These are phyloP conservation scores for Pyrocoelia pectoralis DNA, from an alignment of 2,888 invertebrate genomes.

Conservation along the genomic window DNA sequence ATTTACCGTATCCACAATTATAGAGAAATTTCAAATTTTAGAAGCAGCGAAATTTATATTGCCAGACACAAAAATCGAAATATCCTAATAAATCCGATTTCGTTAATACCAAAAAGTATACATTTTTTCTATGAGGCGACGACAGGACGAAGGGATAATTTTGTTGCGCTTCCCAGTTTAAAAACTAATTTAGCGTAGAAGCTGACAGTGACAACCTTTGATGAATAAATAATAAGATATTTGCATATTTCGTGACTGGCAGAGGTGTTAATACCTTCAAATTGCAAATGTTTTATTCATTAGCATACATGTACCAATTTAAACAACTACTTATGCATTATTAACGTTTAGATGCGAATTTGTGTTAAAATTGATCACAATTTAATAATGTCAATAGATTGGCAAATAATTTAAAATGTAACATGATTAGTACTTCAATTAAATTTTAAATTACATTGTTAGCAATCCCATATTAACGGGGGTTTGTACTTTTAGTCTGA, in stretches of 20 bases:
- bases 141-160: background rate
- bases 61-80: conserved; percentile 37
- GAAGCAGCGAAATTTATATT: conserved; percentile 44
- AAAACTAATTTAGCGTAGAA: conserved; percentile 33
- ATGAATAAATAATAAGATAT: conserved; percentile 36
- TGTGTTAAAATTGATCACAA: conserved; percentile 29
- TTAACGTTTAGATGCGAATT: conserved; percentile 27
- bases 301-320: conserved; percentile 35
- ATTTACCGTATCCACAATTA: conserved; percentile 45
- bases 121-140: background rate
- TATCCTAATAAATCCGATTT: background rate
- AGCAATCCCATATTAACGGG: too few species aligned
- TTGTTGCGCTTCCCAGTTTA: conserved; percentile 19
- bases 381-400: conserved; percentile 10
- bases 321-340: conserved; percentile 38
- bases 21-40: conserved; percentile 46
- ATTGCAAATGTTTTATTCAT: conserved; percentile 49
- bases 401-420: background rate
- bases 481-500: too few species aligned
- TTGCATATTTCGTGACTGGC: conserved; percentile 37
- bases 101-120: background rate
- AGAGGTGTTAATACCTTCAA: conserved; percentile 48
- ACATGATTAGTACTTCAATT: background rate
- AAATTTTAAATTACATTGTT: conserved; percentile 1
- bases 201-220: conserved; percentile 35